Conservation (phyloP, 92 coral and sea anemone species). For the Porites divaricata region DNA sequence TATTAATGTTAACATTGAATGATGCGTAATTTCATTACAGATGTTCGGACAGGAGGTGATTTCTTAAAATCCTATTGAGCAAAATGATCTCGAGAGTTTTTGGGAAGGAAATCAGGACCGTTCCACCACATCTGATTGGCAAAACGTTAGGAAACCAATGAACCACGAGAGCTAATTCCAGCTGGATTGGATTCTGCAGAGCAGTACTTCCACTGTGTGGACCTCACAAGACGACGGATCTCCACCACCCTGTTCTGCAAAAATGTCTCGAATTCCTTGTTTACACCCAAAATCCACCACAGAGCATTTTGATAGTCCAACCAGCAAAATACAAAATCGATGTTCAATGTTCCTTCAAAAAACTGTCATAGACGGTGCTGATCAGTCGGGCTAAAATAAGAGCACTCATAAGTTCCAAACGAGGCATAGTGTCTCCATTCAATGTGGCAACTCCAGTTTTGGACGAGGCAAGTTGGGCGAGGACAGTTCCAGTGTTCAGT, state of each 20-base stretch:
- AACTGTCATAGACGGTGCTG: constrained; percentile 21
- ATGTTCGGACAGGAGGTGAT: too few relatives aligned
- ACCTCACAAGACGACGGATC: constrained; percentile 55
- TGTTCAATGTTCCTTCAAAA: constrained; percentile 48
- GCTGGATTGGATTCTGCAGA: constrained; percentile 62
- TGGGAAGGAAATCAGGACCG: background rate
- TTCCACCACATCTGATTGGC: constrained; percentile 51
- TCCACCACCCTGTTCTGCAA: constrained; percentile 56
- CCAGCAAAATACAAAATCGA: constrained; percentile 57
- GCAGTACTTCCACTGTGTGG: constrained; percentile 57
- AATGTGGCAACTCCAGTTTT: constrained; percentile 33
- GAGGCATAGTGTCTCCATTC: constrained; percentile 46
- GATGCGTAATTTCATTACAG: too few relatives aligned
- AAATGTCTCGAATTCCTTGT: constrained; percentile 62
- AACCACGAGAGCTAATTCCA: constrained; percentile 55
- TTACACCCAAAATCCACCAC: constrained; percentile 66
- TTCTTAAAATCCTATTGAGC: too few relatives aligned
- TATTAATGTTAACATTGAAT: too few relatives aligned
- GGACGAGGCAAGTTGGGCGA: constrained; percentile 35
- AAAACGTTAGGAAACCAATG: constrained; percentile 27
- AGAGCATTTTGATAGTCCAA: constrained; percentile 67
- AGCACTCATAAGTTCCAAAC: constrained; percentile 41
- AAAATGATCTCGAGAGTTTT: background rate
- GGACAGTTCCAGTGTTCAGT: constrained; percentile 24
- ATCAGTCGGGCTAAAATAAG: constrained; percentile 49